Base-by-base conservation (phyloP, 2,888 invertebrate genomes). In the Megaustenia siamemsis region DNA sequence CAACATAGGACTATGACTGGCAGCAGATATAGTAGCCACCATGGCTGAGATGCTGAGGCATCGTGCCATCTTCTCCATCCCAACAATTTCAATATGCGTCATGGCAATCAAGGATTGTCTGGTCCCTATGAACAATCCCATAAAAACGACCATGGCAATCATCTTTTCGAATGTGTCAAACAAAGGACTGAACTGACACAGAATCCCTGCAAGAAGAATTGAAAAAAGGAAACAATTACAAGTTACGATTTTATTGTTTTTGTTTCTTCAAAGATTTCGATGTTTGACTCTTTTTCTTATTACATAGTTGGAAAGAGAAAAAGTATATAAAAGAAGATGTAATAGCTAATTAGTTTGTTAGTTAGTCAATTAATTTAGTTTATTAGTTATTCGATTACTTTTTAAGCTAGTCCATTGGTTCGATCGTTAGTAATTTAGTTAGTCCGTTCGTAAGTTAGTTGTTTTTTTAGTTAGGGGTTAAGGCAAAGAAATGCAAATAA, bases 71-170 rank as follows among this genome's bases (percentile, higher is more conserved):
- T 88, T 85, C 8, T 86, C 88, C n/a, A 90, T 49, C 10, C 91
- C 91, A 0, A 89, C 87, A 32, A 90, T 88, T 35, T 90, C 89
- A 0, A 88, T 89, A 12, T 90, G 81, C 24, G 89, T 73, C 10
- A 89, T 86, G 1, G 90, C 86, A 32, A 87, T 86, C 75, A 91
- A 60, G 32, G 88, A 88, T 71, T 87, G 87, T 79, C 88, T 89
- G 12, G 88, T 86, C 3, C 89, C 86, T 5, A 88, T 88, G 45
- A 89, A 88, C 18, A 88, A 38, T 8, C 90, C 91, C 71, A 87
- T 86, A 24, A 89, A 60, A 0, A 86, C 88, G 24, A 87, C 87
- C 71, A 87, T 88, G 24, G 88, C 81, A 32, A 88, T 75, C 49
- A 90, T 82, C 6, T 85, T 82, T 8, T 76, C 40, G 49, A 89